These are phyloP conservation scores for Eupithecia centaureata DNA, from an alignment of 2,888 invertebrate species.

Conservation along the genomic window DNA sequence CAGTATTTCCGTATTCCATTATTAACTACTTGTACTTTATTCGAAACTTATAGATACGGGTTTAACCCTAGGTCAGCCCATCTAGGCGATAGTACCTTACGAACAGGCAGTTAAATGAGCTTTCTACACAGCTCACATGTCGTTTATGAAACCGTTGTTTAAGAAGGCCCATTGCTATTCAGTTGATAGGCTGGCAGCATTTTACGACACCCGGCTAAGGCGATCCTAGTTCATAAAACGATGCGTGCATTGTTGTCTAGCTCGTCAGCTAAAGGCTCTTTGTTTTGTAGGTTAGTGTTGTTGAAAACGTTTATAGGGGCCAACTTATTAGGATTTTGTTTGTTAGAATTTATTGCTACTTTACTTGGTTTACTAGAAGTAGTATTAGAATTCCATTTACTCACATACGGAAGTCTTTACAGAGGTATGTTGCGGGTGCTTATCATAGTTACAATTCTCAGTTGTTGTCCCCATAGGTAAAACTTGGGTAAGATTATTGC, in stretches of 20 bases:
- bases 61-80: neutral
- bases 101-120: constrained; percentile 12
- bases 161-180: constrained; percentile 47
- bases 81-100: constrained; percentile 2
- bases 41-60: neutral
- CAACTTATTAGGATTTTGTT: too few relatives aligned
- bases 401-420: neutral
- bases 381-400: neutral
- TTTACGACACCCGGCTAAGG: constrained; percentile 66
- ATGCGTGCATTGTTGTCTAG: constrained; percentile 33
- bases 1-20: neutral
- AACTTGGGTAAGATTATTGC: too few relatives aligned
- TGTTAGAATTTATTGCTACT: neutral
- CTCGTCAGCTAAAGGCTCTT: constrained; percentile 17
- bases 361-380: neutral
- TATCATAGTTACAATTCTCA: neutral
- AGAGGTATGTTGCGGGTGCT: neutral
- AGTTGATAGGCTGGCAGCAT: constrained; percentile 50
- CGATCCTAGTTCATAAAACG: constrained; percentile 46
- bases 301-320: constrained; percentile 5
- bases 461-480: neutral
- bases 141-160: constrained; percentile 33
- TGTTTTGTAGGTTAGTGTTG: constrained; percentile 14
- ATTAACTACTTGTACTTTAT: neutral
- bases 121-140: constrained; percentile 27